Evolutionary conservation across 2,888 invertebrate species (phyloP).

Genomic region (Drosophila parthenogenetica): DNA sequence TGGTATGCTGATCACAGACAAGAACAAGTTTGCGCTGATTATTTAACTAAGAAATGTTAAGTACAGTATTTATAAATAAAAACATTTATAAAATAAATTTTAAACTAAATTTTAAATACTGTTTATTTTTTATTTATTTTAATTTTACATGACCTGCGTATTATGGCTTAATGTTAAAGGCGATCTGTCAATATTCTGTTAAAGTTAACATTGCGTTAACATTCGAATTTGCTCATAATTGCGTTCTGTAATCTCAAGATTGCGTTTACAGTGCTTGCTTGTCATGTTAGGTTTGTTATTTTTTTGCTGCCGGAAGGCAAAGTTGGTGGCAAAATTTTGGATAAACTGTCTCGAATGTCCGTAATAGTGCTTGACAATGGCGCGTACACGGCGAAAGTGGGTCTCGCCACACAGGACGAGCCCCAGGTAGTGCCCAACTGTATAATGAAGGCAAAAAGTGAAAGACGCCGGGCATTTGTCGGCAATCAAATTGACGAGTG

Average conservation of each 20-base stretch:
- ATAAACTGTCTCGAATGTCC: conserved; percentile 29
- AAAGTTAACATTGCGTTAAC: not conserved
- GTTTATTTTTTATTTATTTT: not conserved
- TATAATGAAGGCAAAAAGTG: conserved; percentile 99
- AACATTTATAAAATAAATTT: not conserved
- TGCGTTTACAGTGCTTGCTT: conserved; percentile 18
- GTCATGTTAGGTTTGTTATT: conserved; percentile 21
- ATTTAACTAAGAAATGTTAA: no score
- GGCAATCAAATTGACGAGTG: conserved; percentile 98
- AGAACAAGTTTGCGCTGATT: no score
- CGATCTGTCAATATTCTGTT: not conserved
- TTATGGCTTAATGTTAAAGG: not conserved
- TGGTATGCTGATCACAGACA: conserved; percentile 29
- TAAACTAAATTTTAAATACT: no score
- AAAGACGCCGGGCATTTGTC: conserved; percentile 96
- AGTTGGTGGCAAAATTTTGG: not conserved
- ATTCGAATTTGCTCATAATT: not conserved
- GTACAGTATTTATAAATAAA: not conserved
- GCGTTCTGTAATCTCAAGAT: not conserved
- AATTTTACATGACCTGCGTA: not conserved
- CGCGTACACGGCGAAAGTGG: conserved; percentile 93
- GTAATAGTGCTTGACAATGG: conserved; percentile 93
- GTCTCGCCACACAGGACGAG: conserved; percentile 89
- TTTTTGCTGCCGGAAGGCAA: conserved; percentile 4
- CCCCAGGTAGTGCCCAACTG: conserved; percentile 96